Evolutionary conservation across 2,888 invertebrate genomes (phyloP), one percentile per base, ranked within the genome.

Genomic region (Tridacna gigas): DNA sequence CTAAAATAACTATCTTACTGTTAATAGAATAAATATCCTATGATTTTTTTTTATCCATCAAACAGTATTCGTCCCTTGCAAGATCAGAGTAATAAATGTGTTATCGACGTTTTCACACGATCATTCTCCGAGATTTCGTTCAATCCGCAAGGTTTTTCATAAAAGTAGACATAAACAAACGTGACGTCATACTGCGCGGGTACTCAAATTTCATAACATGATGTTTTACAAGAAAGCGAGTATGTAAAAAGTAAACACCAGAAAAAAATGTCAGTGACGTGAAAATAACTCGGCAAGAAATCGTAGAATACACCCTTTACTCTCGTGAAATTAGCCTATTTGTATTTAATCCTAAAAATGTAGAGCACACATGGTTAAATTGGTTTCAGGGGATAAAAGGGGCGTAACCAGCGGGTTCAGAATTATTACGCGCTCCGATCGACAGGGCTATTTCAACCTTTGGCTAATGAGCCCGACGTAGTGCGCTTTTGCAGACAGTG

Each of bases 221-320:
- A 45, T 69, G 69, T 69, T 69, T 69, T 69, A 69, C 69, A 69
- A 69, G 69, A 47, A 69, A 69, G 45, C 47, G 9, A 69, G 69
- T 28, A 69, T 69, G 69, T 45, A 69, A 69, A n/a, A n/a, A 20
- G 69, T 69, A 69, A 69, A 69, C 69, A 69, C 45, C 69, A 63
- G 13, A 69, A 47, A 69, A 47, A 69, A 69, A 69, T 69, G n/a
- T 69, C n/a, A 45, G 37, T 69, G 69, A 69, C 69, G 69, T 47
- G 69, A 47, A 22, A 9, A 45, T 5, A 47, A 25, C 13, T n/a
- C 63, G 2, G 1, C n/a, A 22, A 63, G 26, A 63, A 63, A 63
- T 25, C 20, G 63, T 25, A 25, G 22, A n/a, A 63, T 22, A 13
- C 4, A 22, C 63, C 63, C 63, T 63, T 63, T 9, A 20, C 11